Evolutionary conservation across 2,113 vertebrate species (phyloP), one percentile per base, ranked within the genome.

Genomic region (Callopanchax toddi): DNA sequence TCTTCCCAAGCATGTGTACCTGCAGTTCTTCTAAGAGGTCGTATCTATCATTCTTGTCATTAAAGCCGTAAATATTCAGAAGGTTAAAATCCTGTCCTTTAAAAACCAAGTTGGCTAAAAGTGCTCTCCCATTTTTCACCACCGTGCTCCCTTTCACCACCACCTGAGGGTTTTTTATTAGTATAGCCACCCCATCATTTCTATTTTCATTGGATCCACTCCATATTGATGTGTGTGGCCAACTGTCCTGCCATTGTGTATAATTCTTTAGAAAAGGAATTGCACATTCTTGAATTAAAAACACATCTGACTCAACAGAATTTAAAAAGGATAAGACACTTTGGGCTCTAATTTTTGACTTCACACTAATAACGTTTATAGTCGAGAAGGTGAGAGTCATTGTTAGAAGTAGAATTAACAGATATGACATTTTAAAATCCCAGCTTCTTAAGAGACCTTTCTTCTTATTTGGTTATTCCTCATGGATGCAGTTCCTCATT

Each of bases 351-450:
- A 67, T 40, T 55, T 45, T 22, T 0, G 57, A 61, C 71, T 42
- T 74, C 39, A 74, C 50, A 25, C 63, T 67, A 48, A 42, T 74
- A 48, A 66, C 71, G 66, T 55, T 66, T 0, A 66, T 54, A 2
- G 49, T 32, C 11, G 26, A 52, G 26, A 52, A 6, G 45, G 20
- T 23, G 21, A 48, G 43, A 11, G 18, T 2, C 48, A 26, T 46
- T 10, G 22, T 3, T 46, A 15, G 5, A 11, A 46, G 11, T 46
- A 15, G 5, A 4, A 3, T 46, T 1, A 21, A 25, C n/a, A n/a
- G n/a, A n/a, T n/a, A n/a, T n/a, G n/a, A n/a, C n/a, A n/a, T n/a
- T n/a, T n/a, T n/a, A n/a, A n/a, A n/a, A n/a, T n/a, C n/a, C n/a
- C n/a, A n/a, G n/a, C n/a, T n/a, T n/a, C n/a, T n/a, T n/a, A n/a